phyloP scores from a whole-genome alignment of 2,113 vertebrate genomes.

The Dicentrarchus labrax region DNA sequence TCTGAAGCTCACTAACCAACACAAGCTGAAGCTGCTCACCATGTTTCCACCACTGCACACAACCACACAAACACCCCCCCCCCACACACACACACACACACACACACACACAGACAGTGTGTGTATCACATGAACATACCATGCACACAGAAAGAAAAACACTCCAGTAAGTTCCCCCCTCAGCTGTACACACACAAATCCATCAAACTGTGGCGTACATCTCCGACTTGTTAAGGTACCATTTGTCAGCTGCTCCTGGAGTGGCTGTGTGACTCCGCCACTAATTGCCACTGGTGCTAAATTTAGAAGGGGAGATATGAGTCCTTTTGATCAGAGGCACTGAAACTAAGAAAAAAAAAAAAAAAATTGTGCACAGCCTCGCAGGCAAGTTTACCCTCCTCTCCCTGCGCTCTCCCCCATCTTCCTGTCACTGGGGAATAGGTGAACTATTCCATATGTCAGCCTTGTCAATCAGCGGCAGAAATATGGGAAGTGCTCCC shows the following conservation, averaged over 20 bases:
- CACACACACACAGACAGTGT: neutral
- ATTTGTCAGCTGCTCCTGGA: conserved; percentile 96
- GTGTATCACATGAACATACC: conserved; percentile 37
- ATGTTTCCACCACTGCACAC: conserved; percentile 2
- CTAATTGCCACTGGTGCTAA: conserved; percentile 98
- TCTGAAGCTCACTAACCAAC: conserved; percentile 26
- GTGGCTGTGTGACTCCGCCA: conserved; percentile 92
- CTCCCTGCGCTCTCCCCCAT: conserved; percentile 92
- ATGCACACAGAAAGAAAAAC: conserved; percentile 50
- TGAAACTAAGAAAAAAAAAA: conserved; percentile 86
- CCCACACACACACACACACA: neutral
- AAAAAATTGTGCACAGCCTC: conserved; percentile 90
- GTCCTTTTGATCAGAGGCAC: conserved; percentile 96
- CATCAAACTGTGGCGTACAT: conserved; percentile 73
- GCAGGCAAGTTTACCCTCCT: conserved; percentile 93
- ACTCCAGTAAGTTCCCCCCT: conserved; percentile 55
- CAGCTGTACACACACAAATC: conserved; percentile 73
- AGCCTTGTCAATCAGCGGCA: conserved; percentile 99
- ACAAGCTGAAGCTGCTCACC: conserved; percentile 33
- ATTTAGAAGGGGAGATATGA: conserved; percentile 96
- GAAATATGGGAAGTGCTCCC: conserved; percentile 91
- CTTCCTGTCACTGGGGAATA: conserved; percentile 98
- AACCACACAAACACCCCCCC: conserved; percentile 27
- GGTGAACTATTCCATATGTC: conserved; percentile 99
- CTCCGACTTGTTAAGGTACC: conserved; percentile 86